A percentile compares a stretch with the other conserved stretches of the same genome.
Conservation (phyloP, 2,797 vertebrate genomes). For the Cynopterus sphinx region DNA sequence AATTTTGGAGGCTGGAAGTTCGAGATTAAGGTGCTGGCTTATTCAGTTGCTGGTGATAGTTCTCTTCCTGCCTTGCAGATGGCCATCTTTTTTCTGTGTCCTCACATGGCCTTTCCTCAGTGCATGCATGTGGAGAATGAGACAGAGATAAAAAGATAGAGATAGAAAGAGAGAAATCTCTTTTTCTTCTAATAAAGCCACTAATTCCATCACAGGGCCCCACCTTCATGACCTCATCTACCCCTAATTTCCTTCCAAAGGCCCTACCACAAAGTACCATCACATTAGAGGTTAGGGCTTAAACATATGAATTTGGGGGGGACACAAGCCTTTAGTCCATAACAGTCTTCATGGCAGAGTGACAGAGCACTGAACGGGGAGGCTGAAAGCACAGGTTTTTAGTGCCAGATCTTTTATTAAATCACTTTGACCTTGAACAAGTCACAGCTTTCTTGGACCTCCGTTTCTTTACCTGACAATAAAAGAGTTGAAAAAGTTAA, state of each 20-base stretch:
- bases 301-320: not conserved
- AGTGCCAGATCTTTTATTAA: not conserved
- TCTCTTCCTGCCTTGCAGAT: not conserved
- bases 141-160: not conserved
- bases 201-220: not conserved
- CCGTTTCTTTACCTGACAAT: not conserved
- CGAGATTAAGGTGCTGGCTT: not conserved
- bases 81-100: not conserved
- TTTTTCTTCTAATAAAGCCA: not conserved
- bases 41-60: not conserved
- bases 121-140: too few species aligned
- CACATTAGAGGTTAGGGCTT: not conserved
- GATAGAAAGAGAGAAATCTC: too few species aligned
- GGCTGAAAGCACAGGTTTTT: not conserved
- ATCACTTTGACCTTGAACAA: not conserved
- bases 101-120: not conserved
- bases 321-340: not conserved
- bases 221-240: not conserved
- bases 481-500: not conserved
- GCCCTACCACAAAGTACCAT: not conserved
- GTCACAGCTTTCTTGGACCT: not conserved
- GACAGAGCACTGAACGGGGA: not conserved
- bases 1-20: not conserved
- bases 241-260: not conserved
- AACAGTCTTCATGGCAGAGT: not conserved